Base-by-base conservation (phyloP, 2,797 vertebrate species). In the Acipenser oxyrinchus region DNA sequence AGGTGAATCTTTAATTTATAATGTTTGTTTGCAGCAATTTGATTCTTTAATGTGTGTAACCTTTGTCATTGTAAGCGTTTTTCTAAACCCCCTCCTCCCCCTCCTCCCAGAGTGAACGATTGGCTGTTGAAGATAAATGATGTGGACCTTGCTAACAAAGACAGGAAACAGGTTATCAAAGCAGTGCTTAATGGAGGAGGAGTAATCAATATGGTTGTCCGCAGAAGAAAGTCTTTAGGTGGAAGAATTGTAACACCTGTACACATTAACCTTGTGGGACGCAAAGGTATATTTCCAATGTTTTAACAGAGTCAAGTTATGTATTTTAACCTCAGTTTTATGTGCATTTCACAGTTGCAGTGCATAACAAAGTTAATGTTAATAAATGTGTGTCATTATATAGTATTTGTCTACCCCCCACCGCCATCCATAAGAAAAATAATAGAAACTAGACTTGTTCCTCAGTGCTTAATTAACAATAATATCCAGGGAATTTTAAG, bases 111-210 rank as follows among this genome's bases (percentile, higher is more conserved):
- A 83, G 95, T 99, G 73, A 99, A 99, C 2, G 96, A 99, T 78
- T 99, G 96, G 94, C 81, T 99, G 73, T 79, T 99, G 84, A 96
- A 95, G 78, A 95, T 99, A 77, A 99, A 99, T 13, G 93, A 98
- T 0, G 90, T 99, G 73, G 95, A 98, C 83, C 90, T 99, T 78
- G 91, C 93, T 70, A 97, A 97, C 84, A 99, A 98, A 82, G 96
- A 99, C 77, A 92, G 92, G 81, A 96, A 94, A 71, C 95, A 99
- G 86, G 94, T 96, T 69, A 90, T 99, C 71, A 95, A 93, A 82
- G 95, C 92, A 0, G 94, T 98, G 69, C 81, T 96, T 48, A 90
- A 89, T 2, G 92, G 93, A 51, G 94, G 93, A 53, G 95, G 95
- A 7, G 88, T 97, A 72, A 95, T 99, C 78, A 97, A 96, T 74